Conservation (phyloP, 2,888 invertebrate species). For the Nudaria mundana region DNA sequence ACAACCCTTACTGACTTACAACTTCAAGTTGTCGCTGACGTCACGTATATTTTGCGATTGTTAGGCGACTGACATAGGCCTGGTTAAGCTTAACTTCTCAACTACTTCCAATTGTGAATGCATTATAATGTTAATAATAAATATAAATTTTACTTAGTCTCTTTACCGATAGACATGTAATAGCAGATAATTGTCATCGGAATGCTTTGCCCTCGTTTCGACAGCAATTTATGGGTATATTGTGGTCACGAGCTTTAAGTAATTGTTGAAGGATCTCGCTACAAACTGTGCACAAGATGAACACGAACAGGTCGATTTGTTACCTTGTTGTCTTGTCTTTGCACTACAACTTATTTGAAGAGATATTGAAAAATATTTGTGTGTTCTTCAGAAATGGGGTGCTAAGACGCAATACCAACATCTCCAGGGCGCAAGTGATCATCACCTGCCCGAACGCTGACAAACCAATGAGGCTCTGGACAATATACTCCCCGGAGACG, state of each 20-base stretch:
- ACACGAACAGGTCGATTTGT: conserved; percentile 46
- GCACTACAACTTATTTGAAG: conserved; percentile 17
- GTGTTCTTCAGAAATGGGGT: no score
- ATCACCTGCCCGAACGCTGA: no score
- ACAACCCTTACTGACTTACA: no score
- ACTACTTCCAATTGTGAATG: no score
- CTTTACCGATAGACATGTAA: conserved; percentile 48
- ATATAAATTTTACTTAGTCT: conserved; percentile 5
- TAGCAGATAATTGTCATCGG: conserved; percentile 68
- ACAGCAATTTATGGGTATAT: conserved; percentile 64
- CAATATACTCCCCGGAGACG: no score
- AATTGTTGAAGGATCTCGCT: conserved; percentile 56
- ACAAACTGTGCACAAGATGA: conserved; percentile 41
- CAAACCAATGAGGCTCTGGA: no score
- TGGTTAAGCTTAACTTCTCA: no score
- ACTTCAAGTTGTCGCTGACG: no score
- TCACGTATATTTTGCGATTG: no score
- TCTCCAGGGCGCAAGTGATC: no score
- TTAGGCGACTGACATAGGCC: no score
- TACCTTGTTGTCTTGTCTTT: conserved; percentile 23
- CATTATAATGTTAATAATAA: conserved; percentile 4
- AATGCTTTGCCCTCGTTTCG: conserved; percentile 52
- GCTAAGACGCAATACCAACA: no score
- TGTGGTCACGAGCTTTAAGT: conserved; percentile 66
- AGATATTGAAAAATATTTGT: conserved; percentile 22